These are phyloP conservation scores for Florisuga fusca DNA, from an alignment of 2,797 vertebrate genomes.

Conservation along the genomic window DNA sequence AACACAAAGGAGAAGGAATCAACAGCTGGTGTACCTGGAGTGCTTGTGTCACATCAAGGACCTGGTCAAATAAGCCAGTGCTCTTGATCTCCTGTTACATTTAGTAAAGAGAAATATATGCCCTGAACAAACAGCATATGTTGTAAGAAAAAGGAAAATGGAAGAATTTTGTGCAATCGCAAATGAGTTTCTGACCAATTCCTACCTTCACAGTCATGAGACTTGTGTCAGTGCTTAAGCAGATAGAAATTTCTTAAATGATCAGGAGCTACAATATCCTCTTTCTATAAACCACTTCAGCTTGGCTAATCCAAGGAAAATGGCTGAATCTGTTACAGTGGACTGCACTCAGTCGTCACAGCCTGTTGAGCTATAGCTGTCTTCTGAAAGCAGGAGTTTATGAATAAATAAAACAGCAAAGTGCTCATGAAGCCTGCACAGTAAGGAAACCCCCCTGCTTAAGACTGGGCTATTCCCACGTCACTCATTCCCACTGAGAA, in stretches of 20 bases:
- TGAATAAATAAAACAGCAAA: neutral
- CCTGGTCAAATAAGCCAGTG: neutral
- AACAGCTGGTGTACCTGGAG: neutral
- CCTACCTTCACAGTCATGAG: neutral
- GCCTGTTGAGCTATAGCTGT: neutral
- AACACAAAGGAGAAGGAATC: neutral
- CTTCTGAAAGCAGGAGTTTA: neutral
- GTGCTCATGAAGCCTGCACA: neutral
- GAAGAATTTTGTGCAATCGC: neutral
- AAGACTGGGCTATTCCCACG: neutral
- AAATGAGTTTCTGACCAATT: neutral
- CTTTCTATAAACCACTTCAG: neutral
- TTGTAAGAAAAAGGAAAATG: neutral
- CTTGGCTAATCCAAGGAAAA: neutral
- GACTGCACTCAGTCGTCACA: neutral
- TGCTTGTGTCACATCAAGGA: neutral
- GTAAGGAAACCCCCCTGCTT: neutral
- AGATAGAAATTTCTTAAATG: neutral
- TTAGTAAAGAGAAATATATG: neutral
- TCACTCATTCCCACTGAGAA: neutral
- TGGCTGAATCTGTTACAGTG: neutral
- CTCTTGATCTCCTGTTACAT: neutral
- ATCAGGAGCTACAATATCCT: neutral
- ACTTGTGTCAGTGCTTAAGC: neutral
- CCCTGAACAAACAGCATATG: neutral